phyloP scores from a whole-genome alignment of 1,140 invertebrate genomes.

The Meloidogyne floridensis region DNA sequence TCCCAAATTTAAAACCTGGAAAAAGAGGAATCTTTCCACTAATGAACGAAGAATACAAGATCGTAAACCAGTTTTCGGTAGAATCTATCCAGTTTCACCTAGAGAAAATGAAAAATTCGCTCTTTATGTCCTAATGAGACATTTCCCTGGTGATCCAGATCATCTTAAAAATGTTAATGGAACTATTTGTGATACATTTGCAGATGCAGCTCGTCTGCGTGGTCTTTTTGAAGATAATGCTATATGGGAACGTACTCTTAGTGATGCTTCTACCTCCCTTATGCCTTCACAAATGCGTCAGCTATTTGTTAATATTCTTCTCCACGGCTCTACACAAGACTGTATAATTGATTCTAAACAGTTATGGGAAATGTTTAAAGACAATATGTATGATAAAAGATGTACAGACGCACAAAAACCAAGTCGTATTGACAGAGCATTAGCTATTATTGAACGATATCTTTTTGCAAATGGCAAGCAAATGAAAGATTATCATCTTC shows the following conservation, averaged over 20 bases:
- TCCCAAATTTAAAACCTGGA: not conserved
- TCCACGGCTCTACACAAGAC: not conserved
- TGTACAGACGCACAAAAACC: not conserved
- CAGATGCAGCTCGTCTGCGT: not conserved
- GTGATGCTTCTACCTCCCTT: not conserved
- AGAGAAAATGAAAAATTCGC: not conserved
- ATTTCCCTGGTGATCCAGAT: constrained; percentile 11
- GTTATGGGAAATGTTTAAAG: not conserved
- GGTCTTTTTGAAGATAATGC: not conserved
- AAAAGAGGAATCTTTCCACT: not conserved
- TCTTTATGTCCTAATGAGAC: constrained; percentile 9
- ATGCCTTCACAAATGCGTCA: constrained; percentile 9
- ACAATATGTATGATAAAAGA: not conserved
- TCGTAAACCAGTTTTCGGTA: not conserved
- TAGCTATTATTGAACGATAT: not conserved
- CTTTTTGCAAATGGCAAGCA: not conserved
- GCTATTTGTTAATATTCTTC: not conserved
- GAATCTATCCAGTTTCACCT: not conserved
- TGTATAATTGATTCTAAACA: not conserved
- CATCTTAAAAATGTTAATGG: constrained; percentile 1
- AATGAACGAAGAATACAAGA: not conserved
- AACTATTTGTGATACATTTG: not conserved
- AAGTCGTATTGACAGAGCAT: not conserved
- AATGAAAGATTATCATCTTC: constrained; percentile 3
- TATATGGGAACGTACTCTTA: not conserved